Conservation (phyloP, 1,140 invertebrate genomes). For the Triops cancriformis region DNA sequence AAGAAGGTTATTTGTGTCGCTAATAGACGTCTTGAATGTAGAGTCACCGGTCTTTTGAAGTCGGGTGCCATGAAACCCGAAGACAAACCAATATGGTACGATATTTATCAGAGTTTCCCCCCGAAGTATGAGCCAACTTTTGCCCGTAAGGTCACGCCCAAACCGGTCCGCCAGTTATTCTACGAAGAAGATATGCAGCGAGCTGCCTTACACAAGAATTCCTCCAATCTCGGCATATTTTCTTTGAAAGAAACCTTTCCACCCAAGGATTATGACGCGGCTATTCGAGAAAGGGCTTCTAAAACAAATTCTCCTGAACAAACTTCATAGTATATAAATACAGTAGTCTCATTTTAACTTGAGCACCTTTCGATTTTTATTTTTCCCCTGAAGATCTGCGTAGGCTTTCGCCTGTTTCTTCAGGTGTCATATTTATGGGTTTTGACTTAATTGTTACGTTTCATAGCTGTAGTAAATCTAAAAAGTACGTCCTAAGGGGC, state of each 20-base stretch:
- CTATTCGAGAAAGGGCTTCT: background rate
- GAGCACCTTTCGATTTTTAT: too few species aligned
- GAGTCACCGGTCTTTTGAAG: slow-evolving; percentile 62
- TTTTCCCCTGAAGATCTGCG: too few species aligned
- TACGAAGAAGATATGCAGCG: slow-evolving; percentile 77
- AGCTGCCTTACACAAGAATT: slow-evolving; percentile 53
- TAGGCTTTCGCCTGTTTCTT: too few species aligned
- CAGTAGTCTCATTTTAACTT: slow-evolving; percentile 2
- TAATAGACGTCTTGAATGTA: slow-evolving; percentile 36
- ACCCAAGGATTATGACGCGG: slow-evolving; percentile 8
- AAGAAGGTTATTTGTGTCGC: background rate
- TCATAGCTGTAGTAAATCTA: too few species aligned
- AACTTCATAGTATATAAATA: slow-evolving; percentile 18
- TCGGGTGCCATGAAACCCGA: slow-evolving; percentile 62
- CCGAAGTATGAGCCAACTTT: slow-evolving; percentile 66
- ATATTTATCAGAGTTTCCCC: slow-evolving; percentile 76
- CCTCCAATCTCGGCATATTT: background rate
- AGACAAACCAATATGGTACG: slow-evolving; percentile 81
- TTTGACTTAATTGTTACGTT: too few species aligned
- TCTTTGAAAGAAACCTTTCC: background rate
- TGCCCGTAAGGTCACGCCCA: slow-evolving; percentile 50
- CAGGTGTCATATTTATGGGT: too few species aligned
- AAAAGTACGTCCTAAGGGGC: too few species aligned
- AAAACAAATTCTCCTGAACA: slow-evolving; percentile 16
- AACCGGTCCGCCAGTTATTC: slow-evolving; percentile 58